Evolutionary conservation across 1,140 invertebrate species (phyloP), one percentile per base, ranked within the genome.

Genomic region (Plodia interpunctella): DNA sequence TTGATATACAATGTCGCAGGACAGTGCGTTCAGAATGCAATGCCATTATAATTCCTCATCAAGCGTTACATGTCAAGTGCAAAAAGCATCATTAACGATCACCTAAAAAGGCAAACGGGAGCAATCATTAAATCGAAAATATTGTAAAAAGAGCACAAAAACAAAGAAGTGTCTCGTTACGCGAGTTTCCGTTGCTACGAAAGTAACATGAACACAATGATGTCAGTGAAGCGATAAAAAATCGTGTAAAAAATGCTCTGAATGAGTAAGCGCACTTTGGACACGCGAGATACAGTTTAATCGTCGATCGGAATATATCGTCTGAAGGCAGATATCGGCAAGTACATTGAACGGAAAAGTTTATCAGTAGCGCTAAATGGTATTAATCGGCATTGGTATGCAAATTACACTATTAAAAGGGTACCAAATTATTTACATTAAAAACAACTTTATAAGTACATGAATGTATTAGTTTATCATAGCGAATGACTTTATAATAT

Each of bases 81-180:
- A 87, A 83, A 83, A 85, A 74, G 80, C 78, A 83, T 87, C 83
- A 87, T 88, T 88, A 87, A 85, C 74, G 80, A 83, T 78, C 72
- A 66, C 86, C 83, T 81, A 86, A 88, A 86, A 87, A 86, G 82
- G 77, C 76, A 74, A 88, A 83, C 77, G 72, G 72, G 82, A 84
- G 77, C 86, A 81, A 84, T 87, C 82, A 83, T 86, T 86, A 83
- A 84, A 75, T 81, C 76, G 78, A 68, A 76, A 87, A 88, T 83
- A 82, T 80, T 80, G 70, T 68, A 77, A 87, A 81, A 77, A 80
- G 73, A 81, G 77, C 78, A 81, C 71, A 80, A 81, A 76, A 74
- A 83, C 70, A 76, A 72, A 74, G 61, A 70, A 62, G 67, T 68
- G 72, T 81, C 82, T 83, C 80, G 82, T 85, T 87, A 84, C 80